Base-by-base conservation (phyloP, 2,888 invertebrate species). In the Lithophane semibrunnea region DNA sequence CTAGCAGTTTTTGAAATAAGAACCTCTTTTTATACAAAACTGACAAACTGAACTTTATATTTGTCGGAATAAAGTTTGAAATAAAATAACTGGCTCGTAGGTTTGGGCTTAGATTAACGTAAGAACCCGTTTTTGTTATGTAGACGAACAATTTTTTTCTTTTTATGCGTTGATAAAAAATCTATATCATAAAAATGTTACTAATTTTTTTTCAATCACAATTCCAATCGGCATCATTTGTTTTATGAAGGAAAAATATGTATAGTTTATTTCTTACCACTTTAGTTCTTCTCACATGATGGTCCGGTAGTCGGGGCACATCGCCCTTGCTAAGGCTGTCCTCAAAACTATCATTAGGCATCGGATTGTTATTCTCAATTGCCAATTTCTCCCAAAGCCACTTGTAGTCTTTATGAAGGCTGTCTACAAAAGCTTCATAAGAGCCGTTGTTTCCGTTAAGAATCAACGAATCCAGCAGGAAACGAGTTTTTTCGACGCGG, bases 351-450 rank as follows among this genome's bases (percentile, higher is more conserved):
- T 96, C 95, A 83, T 95, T 94, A 64, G 94, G 86, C 84, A 94
- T 92, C 10, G 92, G 89, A 64, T 91, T 92, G 70, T 92, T 92
- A 85, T 92, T 92, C 44, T 94, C 92, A 7, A 92, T 90, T 10
- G 94, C 94, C 67, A 97, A 93, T 52, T 95, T 95, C 71, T 96
- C 94, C 90, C 96, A 97, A 70, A 97, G 90, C 97, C 97, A 97
- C 61, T 91, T 88, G 90, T 97, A 97, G 88, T 97, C 96, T 80
- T 97, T 97, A 13, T 93, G 92, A 29, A 97, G 91, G 72, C 97
- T 94, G 87, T 97, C 96, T 72, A 97, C 97, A 90, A 97, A 97
- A 13, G 92, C 93, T 73, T 97, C 95, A 91, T 96, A 97, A 0
- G 97, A 95, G n/a, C 88, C 88, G 84, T 95, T 95, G 75, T 90